Base-by-base conservation (phyloP, 2,113 vertebrate species). In the Eidolon helvum region DNA sequence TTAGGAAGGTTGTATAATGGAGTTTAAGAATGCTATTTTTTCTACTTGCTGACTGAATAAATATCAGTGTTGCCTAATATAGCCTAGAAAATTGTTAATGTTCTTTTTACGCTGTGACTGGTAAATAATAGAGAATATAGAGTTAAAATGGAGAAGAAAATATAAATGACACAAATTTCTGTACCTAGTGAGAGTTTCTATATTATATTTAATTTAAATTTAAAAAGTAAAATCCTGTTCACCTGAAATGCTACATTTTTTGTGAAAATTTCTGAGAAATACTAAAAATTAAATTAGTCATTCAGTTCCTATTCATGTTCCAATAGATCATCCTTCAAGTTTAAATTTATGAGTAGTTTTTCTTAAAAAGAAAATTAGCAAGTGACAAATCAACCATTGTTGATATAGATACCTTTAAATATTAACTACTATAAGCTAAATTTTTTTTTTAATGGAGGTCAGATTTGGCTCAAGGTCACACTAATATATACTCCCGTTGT, bases 381-480 rank as follows among this genome's bases (percentile, higher is more conserved):
- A 85, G 12, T 65, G 40, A 38, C 38, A 95, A 19, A 88, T 66
- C 19, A 93, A 53, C 22, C 55, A 48, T 88, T 86, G 53, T 5
- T 8, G 61, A 96, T 82, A 90, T 89, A 91, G 74, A 74, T 9
- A 35, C 16, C 50, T 66, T 95, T 69, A 93, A 86, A 80, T 83
- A 91, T 71, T 79, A 90, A 43, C 40, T 68, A 84, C 33, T 61
- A 84, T 87, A 61, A 87, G 19, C 18, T 91, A 71, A 87, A 24
- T 30, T 72, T 85, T 74, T 72, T 85, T 74, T 83, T 48, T 22
- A 21, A 88, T 50, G 71, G 61, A 79, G 88, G 94, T 94, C 85
- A 87, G 35, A 86, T 91, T 89, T 96, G 68, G 50, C 57, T 22
- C 90, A 96, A 97, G 94, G 95, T 96, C 92, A 95, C n/a, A 86